phyloP scores from a whole-genome alignment of 1,140 invertebrate species.

The Trigoniulus corallinus region DNA sequence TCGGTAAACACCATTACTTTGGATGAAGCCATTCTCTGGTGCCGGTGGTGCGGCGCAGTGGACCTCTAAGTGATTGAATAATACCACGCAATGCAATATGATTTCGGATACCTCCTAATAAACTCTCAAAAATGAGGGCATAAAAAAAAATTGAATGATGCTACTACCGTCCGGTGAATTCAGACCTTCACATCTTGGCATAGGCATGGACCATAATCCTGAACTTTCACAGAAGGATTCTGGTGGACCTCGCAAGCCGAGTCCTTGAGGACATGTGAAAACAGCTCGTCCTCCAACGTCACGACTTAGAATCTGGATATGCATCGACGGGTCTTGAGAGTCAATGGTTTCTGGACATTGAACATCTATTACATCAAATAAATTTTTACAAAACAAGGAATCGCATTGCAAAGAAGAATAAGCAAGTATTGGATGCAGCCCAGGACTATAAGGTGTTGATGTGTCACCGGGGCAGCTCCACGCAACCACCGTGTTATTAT shows the following conservation, averaged over 20 bases:
- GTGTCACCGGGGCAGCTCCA: too few species aligned
- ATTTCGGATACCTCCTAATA: too few species aligned
- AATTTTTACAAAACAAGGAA: neutral
- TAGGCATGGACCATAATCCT: slow-evolving; percentile 58
- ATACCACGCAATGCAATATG: neutral
- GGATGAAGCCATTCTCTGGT: slow-evolving; percentile 57
- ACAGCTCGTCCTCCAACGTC: slow-evolving; percentile 56
- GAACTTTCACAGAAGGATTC: slow-evolving; percentile 56
- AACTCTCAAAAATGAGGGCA: too few species aligned
- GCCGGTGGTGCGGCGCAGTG: slow-evolving; percentile 48
- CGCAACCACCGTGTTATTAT: too few species aligned
- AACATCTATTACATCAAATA: too few species aligned
- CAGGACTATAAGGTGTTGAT: too few species aligned
- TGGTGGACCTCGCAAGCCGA: slow-evolving; percentile 48
- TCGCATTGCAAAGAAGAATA: neutral
- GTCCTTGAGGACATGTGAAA: slow-evolving; percentile 61
- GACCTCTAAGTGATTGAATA: slow-evolving; percentile 40
- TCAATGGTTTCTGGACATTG: slow-evolving; percentile 51
- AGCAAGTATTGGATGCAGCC: neutral
- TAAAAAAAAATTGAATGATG: too few species aligned
- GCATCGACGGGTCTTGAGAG: slow-evolving; percentile 32
- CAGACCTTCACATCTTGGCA: slow-evolving; percentile 51
- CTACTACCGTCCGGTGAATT: neutral
- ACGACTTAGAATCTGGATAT: slow-evolving; percentile 48
- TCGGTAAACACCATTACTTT: slow-evolving; percentile 49